Conservation (phyloP, 2,888 invertebrate genomes). For the Drosophila parthenogenetica region DNA sequence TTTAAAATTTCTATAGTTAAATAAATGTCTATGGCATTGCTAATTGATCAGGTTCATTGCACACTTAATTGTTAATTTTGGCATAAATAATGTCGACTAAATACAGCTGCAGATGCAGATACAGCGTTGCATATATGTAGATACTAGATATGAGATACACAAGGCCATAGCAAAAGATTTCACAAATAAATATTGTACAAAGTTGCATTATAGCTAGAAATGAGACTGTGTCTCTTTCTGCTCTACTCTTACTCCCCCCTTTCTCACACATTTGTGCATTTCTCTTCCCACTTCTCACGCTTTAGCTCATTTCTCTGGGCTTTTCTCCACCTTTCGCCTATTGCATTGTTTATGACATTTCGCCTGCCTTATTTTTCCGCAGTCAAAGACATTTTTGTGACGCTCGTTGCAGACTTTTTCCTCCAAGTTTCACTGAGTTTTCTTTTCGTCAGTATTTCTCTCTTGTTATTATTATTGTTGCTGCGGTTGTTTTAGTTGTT, state of each 20-base stretch:
- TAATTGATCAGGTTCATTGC: constrained; percentile 48
- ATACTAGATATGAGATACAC: constrained; percentile 40
- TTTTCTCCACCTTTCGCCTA: constrained; percentile 75
- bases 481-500: constrained; percentile 12
- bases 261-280: not conserved
- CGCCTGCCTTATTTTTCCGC: constrained; percentile 77
- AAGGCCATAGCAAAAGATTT: constrained; percentile 53
- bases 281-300: not conserved
- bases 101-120: constrained; percentile 9
- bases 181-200: constrained; percentile 46
- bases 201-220: constrained; percentile 48
- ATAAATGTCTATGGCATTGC: not conserved
- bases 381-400: constrained; percentile 76
- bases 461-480: constrained; percentile 2
- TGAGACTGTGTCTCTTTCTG: constrained; percentile 10
- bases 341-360: constrained; percentile 79
- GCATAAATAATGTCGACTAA: not conserved
- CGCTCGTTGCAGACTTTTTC: constrained; percentile 68
- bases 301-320: constrained; percentile 31
- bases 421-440: constrained; percentile 79
- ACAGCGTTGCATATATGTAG: constrained; percentile 6
- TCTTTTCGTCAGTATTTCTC: constrained; percentile 56
- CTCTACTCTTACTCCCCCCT: not conserved
- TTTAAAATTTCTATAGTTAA: too few relatives aligned
- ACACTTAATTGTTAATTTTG: constrained; percentile 52